Percentiles rank a stretch among this genome's conserved stretches.
Conservation (phyloP, 1,140 invertebrate species). For the Tetramorium simillimum region DNA sequence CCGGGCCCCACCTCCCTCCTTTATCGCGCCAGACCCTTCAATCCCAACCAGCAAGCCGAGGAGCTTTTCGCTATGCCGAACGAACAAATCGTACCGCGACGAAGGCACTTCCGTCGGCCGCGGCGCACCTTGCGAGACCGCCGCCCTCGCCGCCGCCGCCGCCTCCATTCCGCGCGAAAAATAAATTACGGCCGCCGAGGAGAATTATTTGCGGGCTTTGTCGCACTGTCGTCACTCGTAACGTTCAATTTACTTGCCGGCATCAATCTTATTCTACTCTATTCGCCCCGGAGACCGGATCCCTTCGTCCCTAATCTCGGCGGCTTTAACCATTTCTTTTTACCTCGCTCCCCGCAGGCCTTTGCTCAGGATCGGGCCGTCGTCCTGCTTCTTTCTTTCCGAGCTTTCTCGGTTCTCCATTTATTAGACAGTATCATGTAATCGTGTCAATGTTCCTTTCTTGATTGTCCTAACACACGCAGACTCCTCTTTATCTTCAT, state of each 20-base stretch:
- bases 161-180: conserved; percentile 57
- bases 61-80: conserved; percentile 36
- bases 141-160: neutral
- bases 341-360: neutral
- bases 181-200: conserved; percentile 64
- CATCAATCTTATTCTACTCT: conserved; percentile 77
- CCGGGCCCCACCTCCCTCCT: neutral
- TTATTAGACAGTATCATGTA: conserved; percentile 65
- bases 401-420: conserved; percentile 26
- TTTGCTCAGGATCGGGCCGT: neutral
- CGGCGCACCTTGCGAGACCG: neutral
- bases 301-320: conserved; percentile 61
- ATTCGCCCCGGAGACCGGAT: conserved; percentile 56
- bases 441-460: conserved; percentile 63
- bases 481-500: conserved; percentile 33
- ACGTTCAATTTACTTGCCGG: conserved; percentile 74
- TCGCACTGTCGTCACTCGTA: conserved; percentile 72
- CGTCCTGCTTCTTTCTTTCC: conserved; percentile 14
- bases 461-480: conserved; percentile 19
- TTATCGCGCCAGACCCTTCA: conserved; percentile 33
- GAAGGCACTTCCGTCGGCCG: conserved; percentile 30
- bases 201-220: conserved; percentile 74
- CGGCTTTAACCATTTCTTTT: conserved; percentile 55
- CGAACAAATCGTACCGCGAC: conserved; percentile 43
- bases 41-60: conserved; percentile 5